Evolutionary conservation across 2,113 vertebrate genomes (phyloP).

Genomic region (Eclectus roratus): DNA sequence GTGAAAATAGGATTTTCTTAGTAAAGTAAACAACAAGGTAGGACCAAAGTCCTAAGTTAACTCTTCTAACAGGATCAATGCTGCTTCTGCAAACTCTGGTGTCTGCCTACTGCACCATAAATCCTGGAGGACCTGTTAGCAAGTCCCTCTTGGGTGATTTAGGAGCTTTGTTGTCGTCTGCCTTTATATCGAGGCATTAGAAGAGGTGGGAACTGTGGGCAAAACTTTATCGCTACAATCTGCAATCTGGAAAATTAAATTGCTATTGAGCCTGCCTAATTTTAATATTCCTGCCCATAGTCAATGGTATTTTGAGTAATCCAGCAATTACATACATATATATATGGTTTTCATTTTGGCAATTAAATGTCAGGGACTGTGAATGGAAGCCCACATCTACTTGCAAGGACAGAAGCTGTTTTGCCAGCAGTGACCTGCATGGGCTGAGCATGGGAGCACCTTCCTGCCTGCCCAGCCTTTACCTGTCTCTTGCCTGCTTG

Average conservation of each 20-base stretch:
- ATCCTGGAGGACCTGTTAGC: neutral
- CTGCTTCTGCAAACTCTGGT: neutral
- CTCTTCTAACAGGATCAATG: neutral
- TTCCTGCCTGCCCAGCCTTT: neutral
- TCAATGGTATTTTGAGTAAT: neutral
- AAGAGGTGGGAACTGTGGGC: neutral
- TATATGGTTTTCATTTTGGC: neutral
- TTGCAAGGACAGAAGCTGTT: neutral
- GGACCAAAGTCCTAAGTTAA: neutral
- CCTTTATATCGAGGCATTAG: neutral
- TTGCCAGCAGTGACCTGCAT: rapidly evolving
- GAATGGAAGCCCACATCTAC: neutral
- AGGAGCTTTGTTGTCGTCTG: neutral
- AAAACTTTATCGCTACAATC: neutral
- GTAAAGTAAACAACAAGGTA: neutral
- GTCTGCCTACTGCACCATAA: neutral
- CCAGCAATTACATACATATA: neutral
- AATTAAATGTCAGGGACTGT: neutral
- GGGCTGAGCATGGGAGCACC: neutral
- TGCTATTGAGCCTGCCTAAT: neutral
- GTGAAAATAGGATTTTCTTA: neutral
- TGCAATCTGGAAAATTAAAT: neutral
- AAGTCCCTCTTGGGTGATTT: neutral
- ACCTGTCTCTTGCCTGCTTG: neutral
- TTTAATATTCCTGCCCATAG: neutral